Percentiles rank a stretch among this genome's conserved stretches.
Evolutionary conservation across 2,888 invertebrate species (phyloP).

Genomic region (Arctia plantaginis): DNA sequence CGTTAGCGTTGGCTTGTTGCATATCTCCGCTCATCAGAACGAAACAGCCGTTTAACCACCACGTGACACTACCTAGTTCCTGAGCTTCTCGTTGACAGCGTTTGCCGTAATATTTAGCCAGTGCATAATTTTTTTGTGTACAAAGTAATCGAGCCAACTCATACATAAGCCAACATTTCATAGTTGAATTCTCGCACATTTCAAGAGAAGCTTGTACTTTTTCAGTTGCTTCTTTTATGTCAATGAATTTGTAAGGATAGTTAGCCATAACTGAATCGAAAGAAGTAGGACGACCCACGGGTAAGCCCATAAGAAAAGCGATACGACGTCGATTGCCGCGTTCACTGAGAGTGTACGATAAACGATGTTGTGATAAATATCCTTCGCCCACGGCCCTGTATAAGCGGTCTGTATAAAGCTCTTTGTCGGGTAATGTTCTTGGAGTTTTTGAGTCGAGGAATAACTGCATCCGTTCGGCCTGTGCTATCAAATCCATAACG

Average conservation of each 20-base stretch:
- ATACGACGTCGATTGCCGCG: slow-evolving; percentile 79
- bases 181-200: slow-evolving; percentile 81
- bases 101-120: slow-evolving; percentile 80
- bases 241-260: slow-evolving; percentile 79
- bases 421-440: slow-evolving; percentile 77
- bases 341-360: slow-evolving; percentile 80
- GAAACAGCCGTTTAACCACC: slow-evolving; percentile 82
- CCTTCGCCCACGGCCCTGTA: slow-evolving; percentile 80
- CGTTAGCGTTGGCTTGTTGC: slow-evolving; percentile 81
- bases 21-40: slow-evolving; percentile 81
- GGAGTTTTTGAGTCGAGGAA: slow-evolving; percentile 78
- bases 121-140: slow-evolving; percentile 79
- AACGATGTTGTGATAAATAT: slow-evolving; percentile 74
- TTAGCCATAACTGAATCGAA: slow-evolving; percentile 83
- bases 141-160: slow-evolving; percentile 76
- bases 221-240: slow-evolving; percentile 73
- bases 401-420: slow-evolving; percentile 74
- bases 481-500: slow-evolving; percentile 75
- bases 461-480: slow-evolving; percentile 80
- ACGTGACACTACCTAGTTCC: slow-evolving; percentile 70
- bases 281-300: slow-evolving; percentile 75
- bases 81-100: slow-evolving; percentile 79
- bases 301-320: slow-evolving; percentile 80
- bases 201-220: slow-evolving; percentile 71
- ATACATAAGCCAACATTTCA: slow-evolving; percentile 83